Evolutionary conservation across 1,140 invertebrate species (phyloP).

Genomic region (Sarcophaga peregrina): DNA sequence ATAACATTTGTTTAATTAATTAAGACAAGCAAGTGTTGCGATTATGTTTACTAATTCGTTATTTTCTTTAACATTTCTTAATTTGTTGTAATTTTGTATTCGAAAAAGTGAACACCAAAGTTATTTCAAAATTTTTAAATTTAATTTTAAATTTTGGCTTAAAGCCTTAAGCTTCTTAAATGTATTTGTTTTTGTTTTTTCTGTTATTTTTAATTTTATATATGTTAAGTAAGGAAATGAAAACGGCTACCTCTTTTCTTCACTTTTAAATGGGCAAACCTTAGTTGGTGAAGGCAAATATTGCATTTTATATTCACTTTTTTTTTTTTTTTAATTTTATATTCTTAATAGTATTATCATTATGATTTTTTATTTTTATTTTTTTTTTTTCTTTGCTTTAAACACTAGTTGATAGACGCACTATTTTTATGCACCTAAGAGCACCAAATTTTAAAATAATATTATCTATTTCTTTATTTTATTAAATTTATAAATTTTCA

Average conservation of each 20-base stretch:
- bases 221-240: neutral
- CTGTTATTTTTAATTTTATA: neutral
- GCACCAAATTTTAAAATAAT: neutral
- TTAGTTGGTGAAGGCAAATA: neutral
- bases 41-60: neutral
- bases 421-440: neutral
- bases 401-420: constrained; percentile 27
- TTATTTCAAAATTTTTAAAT: too few species aligned
- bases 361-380: constrained; percentile 4
- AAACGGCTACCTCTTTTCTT: constrained; percentile 38
- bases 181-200: constrained; percentile 12
- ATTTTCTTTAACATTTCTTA: neutral
- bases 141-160: constrained; percentile 1
- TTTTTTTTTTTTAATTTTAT: neutral
- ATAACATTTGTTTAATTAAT: neutral
- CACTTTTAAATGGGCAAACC: constrained; percentile 19
- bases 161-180: constrained; percentile 6
- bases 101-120: neutral
- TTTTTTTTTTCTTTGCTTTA: constrained; percentile 12
- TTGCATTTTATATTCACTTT: constrained; percentile 1
- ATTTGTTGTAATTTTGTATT: too few species aligned
- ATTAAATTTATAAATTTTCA: too few species aligned
- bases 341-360: neutral
- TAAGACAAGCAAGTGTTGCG: neutral
- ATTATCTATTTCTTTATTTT: neutral